Base-by-base conservation (phyloP, 2,113 vertebrate genomes). In the Hemiprocne comata region DNA sequence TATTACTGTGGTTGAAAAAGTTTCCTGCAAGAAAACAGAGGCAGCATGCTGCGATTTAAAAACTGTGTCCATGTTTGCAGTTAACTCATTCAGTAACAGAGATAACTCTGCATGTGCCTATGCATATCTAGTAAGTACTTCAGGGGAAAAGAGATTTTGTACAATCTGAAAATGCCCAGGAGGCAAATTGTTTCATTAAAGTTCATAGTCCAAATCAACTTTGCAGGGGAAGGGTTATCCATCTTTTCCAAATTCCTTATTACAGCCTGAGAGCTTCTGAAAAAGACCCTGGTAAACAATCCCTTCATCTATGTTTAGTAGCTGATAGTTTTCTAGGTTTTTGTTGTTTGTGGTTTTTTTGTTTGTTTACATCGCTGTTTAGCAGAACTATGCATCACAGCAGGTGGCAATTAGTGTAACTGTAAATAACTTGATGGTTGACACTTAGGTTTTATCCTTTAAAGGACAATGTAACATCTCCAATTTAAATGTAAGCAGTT, bases 141-240 rank as follows among this genome's bases (percentile, higher is more conserved):
- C 1, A 64, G 60, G 8, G 34, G 33, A 82, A 85, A 94, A 89
- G 9, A 75, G 26, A 76, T 79, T 84, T 93, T 55, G 36, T 69
- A 72, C 54, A 87, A 91, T 79, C 86, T 74, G 62, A 65, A 97
- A 97, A 96, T 53, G 74, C 85, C 93, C 94, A 66, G 83, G 82
- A 90, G 70, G 81, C n/a, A 94, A 95, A 94, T 76, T 90, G 48
- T 92, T 97, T 80, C 50, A 93, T 91, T 95, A 85, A 90, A 96
- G 77, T 85, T 93, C 90, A 95, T 85, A 69, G 65, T 83, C 66
- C 90, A 96, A 97, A 96, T 93, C 75, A 95, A 58, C 79, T 95
- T 97, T 87, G 44, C 18, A 58, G 31, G 40, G 48, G 36, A 95
- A 95, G 73, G 67, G 80, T 93, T 93, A 93, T 95, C 94, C 83